These are phyloP conservation scores for Lasioglossum calceatum DNA, from an alignment of 2,888 invertebrate species.

Conservation along the genomic window DNA sequence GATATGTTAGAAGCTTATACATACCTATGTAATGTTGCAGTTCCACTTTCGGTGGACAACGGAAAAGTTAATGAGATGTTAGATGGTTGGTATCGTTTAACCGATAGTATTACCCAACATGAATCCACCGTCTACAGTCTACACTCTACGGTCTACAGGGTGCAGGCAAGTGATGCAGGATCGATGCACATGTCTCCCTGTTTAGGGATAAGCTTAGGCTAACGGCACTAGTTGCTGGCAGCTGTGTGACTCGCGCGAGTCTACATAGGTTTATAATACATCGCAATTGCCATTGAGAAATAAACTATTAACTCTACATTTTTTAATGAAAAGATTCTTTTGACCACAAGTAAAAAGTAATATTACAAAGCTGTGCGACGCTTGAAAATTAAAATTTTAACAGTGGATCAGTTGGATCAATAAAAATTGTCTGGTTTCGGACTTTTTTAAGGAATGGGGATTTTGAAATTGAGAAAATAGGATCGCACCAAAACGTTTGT, in stretches of 20 bases:
- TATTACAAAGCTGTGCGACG: too few species aligned
- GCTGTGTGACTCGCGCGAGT: background rate
- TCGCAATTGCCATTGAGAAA: background rate
- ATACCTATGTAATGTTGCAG: background rate
- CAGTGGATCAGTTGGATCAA: too few species aligned
- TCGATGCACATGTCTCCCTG: constrained; percentile 9
- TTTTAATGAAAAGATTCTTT: background rate
- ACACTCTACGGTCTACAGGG: background rate
- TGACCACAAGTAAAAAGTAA: too few species aligned
- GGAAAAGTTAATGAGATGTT: background rate
- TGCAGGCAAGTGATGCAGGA: background rate
- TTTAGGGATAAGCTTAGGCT: constrained; percentile 4
- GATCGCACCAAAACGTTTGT: too few species aligned
- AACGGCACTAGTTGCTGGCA: constrained; percentile 4
- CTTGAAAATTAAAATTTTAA: too few species aligned
- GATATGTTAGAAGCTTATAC: too few species aligned
- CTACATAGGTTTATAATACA: background rate
- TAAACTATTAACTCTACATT: background rate
- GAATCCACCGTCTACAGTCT: background rate
- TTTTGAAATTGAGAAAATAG: too few species aligned
- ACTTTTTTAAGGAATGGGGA: too few species aligned
- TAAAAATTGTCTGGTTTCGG: too few species aligned
- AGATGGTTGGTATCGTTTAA: background rate
- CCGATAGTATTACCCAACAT: background rate
- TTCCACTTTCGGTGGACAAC: background rate